Evolutionary conservation across 2,113 vertebrate genomes (phyloP), one percentile per base, ranked within the genome.

Genomic region (Anarhynchus alexandrinus): DNA sequence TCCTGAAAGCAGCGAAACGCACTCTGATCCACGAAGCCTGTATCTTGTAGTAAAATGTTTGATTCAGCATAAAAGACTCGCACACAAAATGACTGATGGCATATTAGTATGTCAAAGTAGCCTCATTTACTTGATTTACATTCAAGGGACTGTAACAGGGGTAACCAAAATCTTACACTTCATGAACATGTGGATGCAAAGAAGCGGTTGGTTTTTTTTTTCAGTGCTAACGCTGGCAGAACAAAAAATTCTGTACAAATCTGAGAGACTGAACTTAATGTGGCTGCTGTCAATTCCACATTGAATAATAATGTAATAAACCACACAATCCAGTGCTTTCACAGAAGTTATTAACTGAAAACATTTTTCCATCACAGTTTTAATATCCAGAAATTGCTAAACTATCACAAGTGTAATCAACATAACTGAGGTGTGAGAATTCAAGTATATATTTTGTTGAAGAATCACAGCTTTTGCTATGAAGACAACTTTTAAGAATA

Each of bases 291-390:
- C 49, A 91, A 2, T 64, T 78, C 57, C 77, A 32, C 12, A 15
- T 2, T 59, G 36, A 94, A 18, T 26, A 85, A 17, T 29, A 85
- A 17, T 58, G n/a, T 79, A 89, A 90, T 67, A 81, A 74, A n/a
- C 43, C 59, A 94, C 67, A 66, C 17, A 52, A 26, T 27, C 25
- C 2, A 2, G 15, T 91, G 62, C 45, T 86, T 88, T 82, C 79
- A 74, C 40, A 43, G 26, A 70, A 91, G 17, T 82, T 74, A 98
- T 98, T 98, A 84, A 89, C 42, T 40, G 54, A 70, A 95, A 90
- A 81, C 27, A 32, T 66, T 76, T 86, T 88, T 58, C 51, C 29
- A 65, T 90, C 78, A 94, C 58, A 90, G 36, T 49, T 67, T 89
- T 85, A 86, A 83, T 73, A 93, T 34, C 40, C 47, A 85, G 80